Evolutionary conservation across 2,888 invertebrate species (phyloP).

Genomic region (Lasioglossum figueresi): DNA sequence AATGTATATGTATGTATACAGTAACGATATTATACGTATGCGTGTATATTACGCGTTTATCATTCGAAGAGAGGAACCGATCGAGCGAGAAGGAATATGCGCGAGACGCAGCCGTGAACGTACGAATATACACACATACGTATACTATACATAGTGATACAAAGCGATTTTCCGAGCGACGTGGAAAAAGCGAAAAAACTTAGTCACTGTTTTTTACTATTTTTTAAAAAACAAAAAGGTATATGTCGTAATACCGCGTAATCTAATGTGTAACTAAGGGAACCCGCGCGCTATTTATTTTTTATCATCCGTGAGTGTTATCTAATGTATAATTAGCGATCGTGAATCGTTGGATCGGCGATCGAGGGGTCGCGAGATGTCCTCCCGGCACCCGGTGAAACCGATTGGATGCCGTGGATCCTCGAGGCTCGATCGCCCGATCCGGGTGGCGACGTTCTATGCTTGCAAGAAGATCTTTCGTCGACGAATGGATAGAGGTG

Average conservation of each 20-base stretch:
- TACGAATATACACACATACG: constrained; percentile 45
- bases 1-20: constrained; percentile 79
- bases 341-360: constrained; percentile 37
- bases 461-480: constrained; percentile 45
- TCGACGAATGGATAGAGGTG: constrained; percentile 35
- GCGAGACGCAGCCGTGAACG: constrained; percentile 31
- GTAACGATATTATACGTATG: constrained; percentile 71
- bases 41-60: constrained; percentile 40
- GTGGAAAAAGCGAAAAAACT: constrained; percentile 78
- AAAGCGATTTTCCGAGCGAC: constrained; percentile 79
- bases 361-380: constrained; percentile 1
- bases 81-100: constrained; percentile 44
- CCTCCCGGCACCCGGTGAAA: not conserved
- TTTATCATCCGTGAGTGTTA: constrained; percentile 75
- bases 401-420: constrained; percentile 9
- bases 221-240: constrained; percentile 74
- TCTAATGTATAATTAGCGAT: constrained; percentile 64
- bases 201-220: constrained; percentile 83
- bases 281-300: constrained; percentile 81
- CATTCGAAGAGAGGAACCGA: constrained; percentile 20
- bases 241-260: constrained; percentile 76
- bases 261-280: constrained; percentile 77
- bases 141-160: constrained; percentile 70
- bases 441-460: constrained; percentile 39
- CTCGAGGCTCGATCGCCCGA: constrained; percentile 27